A percentile compares a stretch with the other conserved stretches of the same genome.
phyloP scores from a whole-genome alignment of 1,140 invertebrate species.

The Panulirus ornatus region DNA sequence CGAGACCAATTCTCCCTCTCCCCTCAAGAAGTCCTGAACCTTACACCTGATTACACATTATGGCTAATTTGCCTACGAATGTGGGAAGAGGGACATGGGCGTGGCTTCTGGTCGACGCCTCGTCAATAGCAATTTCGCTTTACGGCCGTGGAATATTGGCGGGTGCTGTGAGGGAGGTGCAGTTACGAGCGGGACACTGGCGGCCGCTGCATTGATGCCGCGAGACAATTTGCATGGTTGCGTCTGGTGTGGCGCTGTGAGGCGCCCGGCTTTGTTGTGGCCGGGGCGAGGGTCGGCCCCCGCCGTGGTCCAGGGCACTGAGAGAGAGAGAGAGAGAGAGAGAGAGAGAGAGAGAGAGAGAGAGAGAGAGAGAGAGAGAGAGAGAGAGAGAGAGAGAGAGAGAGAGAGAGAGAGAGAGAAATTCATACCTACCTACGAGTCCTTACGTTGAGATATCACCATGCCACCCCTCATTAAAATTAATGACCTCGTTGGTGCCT shows the following conservation, averaged over 20 bases:
- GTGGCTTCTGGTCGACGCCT: constrained; percentile 35
- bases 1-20: not conserved
- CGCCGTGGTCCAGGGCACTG: not conserved
- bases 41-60: constrained; percentile 67
- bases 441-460: no score
- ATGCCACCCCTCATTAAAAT: no score
- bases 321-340: not conserved
- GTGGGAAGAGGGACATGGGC: constrained; percentile 42
- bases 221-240: constrained; percentile 63
- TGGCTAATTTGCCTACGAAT: constrained; percentile 39
- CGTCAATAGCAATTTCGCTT: constrained; percentile 58
- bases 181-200: constrained; percentile 34
- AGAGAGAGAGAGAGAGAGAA: not conserved
- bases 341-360: not conserved
- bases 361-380: constrained; percentile 21
- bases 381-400: not conserved
- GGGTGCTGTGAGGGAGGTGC: constrained; percentile 4
- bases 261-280: constrained; percentile 35
- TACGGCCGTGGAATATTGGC: constrained; percentile 59
- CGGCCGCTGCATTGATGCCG: constrained; percentile 24
- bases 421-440: not conserved
- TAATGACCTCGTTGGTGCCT: no score
- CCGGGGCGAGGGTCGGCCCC: not conserved
- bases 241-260: constrained; percentile 24
- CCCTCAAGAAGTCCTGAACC: not conserved